These are phyloP conservation scores for Oscheius onirici DNA, from an alignment of 2,888 invertebrate genomes.

Conservation along the genomic window DNA sequence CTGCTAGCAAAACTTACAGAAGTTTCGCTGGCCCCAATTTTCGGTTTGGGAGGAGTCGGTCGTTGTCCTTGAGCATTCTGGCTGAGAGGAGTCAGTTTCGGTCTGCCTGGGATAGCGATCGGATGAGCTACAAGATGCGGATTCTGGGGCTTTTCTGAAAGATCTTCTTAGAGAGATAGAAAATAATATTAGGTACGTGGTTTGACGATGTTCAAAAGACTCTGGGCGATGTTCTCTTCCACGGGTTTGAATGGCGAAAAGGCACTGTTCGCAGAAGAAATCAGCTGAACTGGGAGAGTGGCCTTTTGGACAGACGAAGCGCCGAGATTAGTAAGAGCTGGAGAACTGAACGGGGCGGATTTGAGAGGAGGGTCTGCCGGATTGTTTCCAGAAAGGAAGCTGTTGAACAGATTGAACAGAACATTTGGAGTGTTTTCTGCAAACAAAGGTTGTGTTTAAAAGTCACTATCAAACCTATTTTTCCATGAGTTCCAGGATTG, in stretches of 20 bases:
- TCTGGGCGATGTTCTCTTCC: conserved; percentile 19
- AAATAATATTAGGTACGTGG: not conserved
- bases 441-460: conserved; percentile 2
- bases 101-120: conserved; percentile 17
- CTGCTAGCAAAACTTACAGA: conserved; percentile 23
- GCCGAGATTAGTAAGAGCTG: too few relatives aligned
- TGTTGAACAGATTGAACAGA: conserved; percentile 13
- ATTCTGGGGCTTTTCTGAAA: not conserved
- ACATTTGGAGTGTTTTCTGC: not conserved
- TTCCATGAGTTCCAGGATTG: conserved; percentile 4
- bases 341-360: too few relatives aligned
- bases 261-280: not conserved
- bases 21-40: conserved; percentile 24
- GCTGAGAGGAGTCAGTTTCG: not conserved
- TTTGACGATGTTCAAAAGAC: conserved; percentile 25
- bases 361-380: too few relatives aligned
- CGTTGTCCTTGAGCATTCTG: not conserved
- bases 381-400: not conserved
- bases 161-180: not conserved
- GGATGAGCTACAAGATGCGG: conserved; percentile 20
- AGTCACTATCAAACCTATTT: not conserved
- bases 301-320: too few relatives aligned
- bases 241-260: conserved; percentile 30
- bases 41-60: conserved; percentile 20
- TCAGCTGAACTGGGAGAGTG: not conserved